phyloP scores from a whole-genome alignment of 2,113 vertebrate genomes.

The Stigmatopora nigra region DNA sequence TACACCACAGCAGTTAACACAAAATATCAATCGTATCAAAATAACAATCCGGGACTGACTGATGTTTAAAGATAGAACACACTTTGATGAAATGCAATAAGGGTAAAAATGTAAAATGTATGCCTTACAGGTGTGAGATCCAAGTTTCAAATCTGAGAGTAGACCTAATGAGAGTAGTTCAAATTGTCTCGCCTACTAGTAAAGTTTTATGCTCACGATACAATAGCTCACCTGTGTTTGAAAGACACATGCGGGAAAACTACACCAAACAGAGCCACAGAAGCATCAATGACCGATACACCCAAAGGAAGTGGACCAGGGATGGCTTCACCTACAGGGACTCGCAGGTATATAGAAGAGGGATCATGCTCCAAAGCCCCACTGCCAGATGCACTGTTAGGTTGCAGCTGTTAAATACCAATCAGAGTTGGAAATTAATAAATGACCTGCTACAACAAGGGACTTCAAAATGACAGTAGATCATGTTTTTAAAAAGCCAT shows the following conservation, averaged over 20 bases:
- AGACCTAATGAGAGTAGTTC: no score
- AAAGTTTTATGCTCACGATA: constrained; percentile 1
- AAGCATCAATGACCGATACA: constrained; percentile 95
- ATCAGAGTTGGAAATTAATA: background rate
- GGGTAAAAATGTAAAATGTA: no score
- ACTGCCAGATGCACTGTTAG: constrained; percentile 95
- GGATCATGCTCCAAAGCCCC: constrained; percentile 96
- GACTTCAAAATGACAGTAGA: no score
- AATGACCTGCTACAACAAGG: background rate
- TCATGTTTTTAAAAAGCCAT: no score
- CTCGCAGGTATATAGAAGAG: constrained; percentile 93
- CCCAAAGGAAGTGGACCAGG: constrained; percentile 93
- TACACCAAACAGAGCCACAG: constrained; percentile 94
- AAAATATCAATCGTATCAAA: background rate
- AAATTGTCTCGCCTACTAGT: no score
- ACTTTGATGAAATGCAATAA: no score
- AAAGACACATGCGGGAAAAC: constrained; percentile 98
- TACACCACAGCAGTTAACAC: background rate
- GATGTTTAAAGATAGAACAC: no score
- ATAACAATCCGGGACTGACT: no score
- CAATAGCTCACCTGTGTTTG: constrained; percentile 82
- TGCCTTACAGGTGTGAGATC: no score
- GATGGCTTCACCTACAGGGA: constrained; percentile 88
- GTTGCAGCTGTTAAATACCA: constrained; percentile 78
- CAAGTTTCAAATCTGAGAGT: no score